Base-by-base conservation (phyloP, 2,113 vertebrate species). In the Prionailurus bengalensis region DNA sequence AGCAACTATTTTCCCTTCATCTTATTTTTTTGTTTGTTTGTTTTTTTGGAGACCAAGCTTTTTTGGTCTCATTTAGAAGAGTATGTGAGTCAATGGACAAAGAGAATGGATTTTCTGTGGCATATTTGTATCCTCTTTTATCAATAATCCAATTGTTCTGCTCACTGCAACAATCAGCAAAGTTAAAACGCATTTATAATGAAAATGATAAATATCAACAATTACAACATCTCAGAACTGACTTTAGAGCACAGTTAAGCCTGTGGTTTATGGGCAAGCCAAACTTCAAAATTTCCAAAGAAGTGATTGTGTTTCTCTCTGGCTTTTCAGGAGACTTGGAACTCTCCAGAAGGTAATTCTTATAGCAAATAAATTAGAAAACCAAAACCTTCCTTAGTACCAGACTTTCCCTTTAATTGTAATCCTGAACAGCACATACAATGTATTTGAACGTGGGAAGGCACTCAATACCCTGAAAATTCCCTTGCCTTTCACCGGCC, bases 331-430 rank as follows among this genome's bases (percentile, higher is more conserved):
- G 79, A 66, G 23, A 89, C 66, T 92, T 93, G 17, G 45, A 68
- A 96, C 53, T 93, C 65, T n/a, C 17, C 21, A 92, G 73, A 96
- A 74, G 15, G 13, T 76, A 87, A 92, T 87, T 95, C 65, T 61
- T 63, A 87, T 5, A 89, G 51, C 68, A 88, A 93, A 33, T 65
- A 74, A 90, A 63, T 39, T 97, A 65, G 51, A 89, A 91, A 93
- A 55, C 36, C 39, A 55, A 19, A 31, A 66, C 12, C 2, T 5
- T 42, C n/a, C 29, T 39, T 15, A 36, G 23, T n/a, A 23, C 61
- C 33, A 78, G 70, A 9, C n/a, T 95, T 91, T 76, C 68, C 19
- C 33, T 71, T 80, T 82, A 7, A 25, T 0, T 48, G 23, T 29
- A 73, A 39, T 10, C 16, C 19, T 39, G 45, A 70, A 68, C 15